A percentile compares a stretch with the other conserved stretches of the same genome.
phyloP scores from a whole-genome alignment of 2,797 vertebrate species.

The Phylloscopus collybita region DNA sequence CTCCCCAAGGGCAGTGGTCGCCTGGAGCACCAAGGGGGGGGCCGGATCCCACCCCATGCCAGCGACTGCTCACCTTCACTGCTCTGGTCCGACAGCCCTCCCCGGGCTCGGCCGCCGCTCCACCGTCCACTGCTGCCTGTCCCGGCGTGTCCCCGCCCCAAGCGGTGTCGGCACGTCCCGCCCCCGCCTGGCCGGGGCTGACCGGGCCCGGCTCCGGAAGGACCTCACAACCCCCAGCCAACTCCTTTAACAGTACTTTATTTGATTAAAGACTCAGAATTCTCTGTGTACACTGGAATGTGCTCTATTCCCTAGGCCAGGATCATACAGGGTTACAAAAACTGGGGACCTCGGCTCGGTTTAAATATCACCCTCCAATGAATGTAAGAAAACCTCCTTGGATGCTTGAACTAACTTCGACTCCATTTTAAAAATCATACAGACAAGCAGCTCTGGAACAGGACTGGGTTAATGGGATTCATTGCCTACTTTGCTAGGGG shows the following conservation, averaged over 20 bases:
- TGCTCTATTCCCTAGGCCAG: slow-evolving; percentile 82
- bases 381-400: slow-evolving; percentile 12
- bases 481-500: slow-evolving; percentile 41
- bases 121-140: accelerated
- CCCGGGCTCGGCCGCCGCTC: background rate
- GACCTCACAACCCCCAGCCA: background rate
- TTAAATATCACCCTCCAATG: slow-evolving; percentile 70
- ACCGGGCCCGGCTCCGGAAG: background rate
- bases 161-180: background rate
- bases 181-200: background rate
- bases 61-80: background rate
- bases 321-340: slow-evolving; percentile 85
- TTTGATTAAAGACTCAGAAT: slow-evolving; percentile 86
- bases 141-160: background rate
- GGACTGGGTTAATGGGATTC: slow-evolving; percentile 38
- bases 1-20: background rate
- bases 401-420: slow-evolving; percentile 62
- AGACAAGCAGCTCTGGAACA: slow-evolving; percentile 57
- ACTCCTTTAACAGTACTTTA: slow-evolving; percentile 87
- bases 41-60: background rate
- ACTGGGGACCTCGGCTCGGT: background rate
- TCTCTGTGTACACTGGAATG: slow-evolving; percentile 90
- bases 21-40: background rate
- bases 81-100: accelerated
- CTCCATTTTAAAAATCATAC: slow-evolving; percentile 69